These are phyloP conservation scores for Cosmorhoe ocellata DNA, from an alignment of 2,888 invertebrate species.

Conservation along the genomic window DNA sequence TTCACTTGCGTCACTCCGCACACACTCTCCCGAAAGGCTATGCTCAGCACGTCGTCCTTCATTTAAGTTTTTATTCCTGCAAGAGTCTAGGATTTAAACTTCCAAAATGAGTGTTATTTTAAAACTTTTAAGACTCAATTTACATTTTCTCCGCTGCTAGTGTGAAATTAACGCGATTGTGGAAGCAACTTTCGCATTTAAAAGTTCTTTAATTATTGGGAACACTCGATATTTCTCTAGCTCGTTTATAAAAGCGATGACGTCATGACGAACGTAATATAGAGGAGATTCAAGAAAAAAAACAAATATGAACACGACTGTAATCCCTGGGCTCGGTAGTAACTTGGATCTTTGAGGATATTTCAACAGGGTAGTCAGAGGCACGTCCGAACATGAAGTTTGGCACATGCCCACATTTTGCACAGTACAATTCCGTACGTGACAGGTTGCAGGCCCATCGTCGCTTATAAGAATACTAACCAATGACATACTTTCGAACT, in stretches of 20 bases:
- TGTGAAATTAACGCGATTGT: conserved; percentile 37
- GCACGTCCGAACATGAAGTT: too few relatives aligned
- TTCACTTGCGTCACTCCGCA: not conserved
- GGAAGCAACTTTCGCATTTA: conserved; percentile 21
- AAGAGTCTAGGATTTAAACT: conserved; percentile 51
- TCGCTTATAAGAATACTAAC: too few relatives aligned
- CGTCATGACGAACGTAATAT: too few relatives aligned
- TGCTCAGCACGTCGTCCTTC: conserved; percentile 54
- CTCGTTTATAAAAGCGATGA: not conserved
- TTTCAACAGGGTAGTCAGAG: too few relatives aligned
- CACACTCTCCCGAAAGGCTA: conserved; percentile 21
- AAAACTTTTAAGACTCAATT: conserved; percentile 44
- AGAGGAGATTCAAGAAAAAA: too few relatives aligned
- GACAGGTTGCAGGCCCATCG: too few relatives aligned
- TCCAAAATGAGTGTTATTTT: conserved; percentile 57
- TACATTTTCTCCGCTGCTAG: conserved; percentile 39
- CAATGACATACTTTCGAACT: too few relatives aligned
- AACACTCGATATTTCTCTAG: conserved; percentile 11
- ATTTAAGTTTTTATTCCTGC: conserved; percentile 58
- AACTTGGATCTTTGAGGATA: too few relatives aligned
- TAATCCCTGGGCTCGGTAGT: too few relatives aligned
- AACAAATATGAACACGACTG: too few relatives aligned
- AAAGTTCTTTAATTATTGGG: conserved; percentile 25
- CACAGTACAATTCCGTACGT: too few relatives aligned
- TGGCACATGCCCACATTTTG: too few relatives aligned